A percentile compares a stretch with the other conserved stretches of the same genome.
phyloP scores from a whole-genome alignment of 2,113 vertebrate genomes.

The Brienomyrus longianalis region DNA sequence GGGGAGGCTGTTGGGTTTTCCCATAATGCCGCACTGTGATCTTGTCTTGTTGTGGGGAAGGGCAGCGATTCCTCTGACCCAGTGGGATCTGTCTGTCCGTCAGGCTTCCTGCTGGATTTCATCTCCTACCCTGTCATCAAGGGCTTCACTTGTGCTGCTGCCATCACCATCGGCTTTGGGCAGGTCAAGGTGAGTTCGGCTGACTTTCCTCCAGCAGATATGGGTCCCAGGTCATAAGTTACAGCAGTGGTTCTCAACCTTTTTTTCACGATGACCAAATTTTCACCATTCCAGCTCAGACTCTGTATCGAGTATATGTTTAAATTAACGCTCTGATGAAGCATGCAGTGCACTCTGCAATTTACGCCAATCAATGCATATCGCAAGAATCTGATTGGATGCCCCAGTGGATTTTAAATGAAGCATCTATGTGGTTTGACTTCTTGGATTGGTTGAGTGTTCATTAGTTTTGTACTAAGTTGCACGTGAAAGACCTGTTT shows the following conservation, averaged over 20 bases:
- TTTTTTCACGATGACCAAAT: too few relatives aligned
- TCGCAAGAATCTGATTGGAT: too few relatives aligned
- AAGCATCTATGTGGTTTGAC: too few relatives aligned
- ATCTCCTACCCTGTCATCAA: conserved; percentile 89
- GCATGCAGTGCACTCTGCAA: too few relatives aligned
- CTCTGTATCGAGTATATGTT: too few relatives aligned
- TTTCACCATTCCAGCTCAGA: too few relatives aligned
- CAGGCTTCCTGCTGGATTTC: conserved; percentile 91
- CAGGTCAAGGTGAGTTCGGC: conserved; percentile 79
- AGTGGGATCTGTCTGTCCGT: neutral
- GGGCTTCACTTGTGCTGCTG: conserved; percentile 87
- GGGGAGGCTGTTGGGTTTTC: neutral
- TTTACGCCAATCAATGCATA: too few relatives aligned
- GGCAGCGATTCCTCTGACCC: neutral
- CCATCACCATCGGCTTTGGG: conserved; percentile 83
- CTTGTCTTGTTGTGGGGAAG: neutral
- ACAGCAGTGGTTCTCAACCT: neutral
- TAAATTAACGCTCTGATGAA: too few relatives aligned
- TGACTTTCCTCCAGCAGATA: neutral
- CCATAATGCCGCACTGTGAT: neutral
- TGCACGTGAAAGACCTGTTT: too few relatives aligned
- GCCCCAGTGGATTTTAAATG: too few relatives aligned
- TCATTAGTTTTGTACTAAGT: too few relatives aligned
- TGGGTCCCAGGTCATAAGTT: neutral
- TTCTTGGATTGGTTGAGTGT: too few relatives aligned